These are phyloP conservation scores for Phoxinus dragarum DNA, from an alignment of 2,797 vertebrate species.

Conservation along the genomic window DNA sequence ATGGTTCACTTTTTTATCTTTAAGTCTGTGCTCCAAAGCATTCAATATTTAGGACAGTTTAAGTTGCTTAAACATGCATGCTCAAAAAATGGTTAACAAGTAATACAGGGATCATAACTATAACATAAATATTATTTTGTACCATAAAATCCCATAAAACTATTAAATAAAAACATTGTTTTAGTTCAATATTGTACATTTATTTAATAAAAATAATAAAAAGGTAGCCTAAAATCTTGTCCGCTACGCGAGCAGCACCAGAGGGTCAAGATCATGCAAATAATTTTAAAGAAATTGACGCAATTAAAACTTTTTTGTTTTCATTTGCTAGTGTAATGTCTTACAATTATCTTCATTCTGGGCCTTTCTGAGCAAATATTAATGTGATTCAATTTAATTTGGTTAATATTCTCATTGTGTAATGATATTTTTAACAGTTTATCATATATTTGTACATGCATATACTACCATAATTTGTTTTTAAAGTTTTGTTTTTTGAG, in stretches of 20 bases:
- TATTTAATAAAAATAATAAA: no score
- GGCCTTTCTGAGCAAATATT: background rate
- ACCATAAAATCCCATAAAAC: no score
- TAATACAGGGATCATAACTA: background rate
- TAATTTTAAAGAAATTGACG: background rate
- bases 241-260: no score
- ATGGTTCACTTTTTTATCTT: no score
- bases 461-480: no score
- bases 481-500: background rate
- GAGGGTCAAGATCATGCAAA: background rate
- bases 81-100: background rate
- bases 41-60: background rate
- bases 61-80: background rate
- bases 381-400: background rate
- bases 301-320: background rate
- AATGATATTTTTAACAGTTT: background rate
- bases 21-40: background rate
- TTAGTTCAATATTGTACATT: no score
- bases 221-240: no score
- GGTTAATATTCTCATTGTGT: background rate
- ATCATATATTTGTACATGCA: background rate
- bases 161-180: no score
- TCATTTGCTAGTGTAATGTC: background rate
- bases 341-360: background rate
- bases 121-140: no score